Base-by-base conservation (phyloP, 2,113 vertebrate genomes). In the Anseranas semipalmata region DNA sequence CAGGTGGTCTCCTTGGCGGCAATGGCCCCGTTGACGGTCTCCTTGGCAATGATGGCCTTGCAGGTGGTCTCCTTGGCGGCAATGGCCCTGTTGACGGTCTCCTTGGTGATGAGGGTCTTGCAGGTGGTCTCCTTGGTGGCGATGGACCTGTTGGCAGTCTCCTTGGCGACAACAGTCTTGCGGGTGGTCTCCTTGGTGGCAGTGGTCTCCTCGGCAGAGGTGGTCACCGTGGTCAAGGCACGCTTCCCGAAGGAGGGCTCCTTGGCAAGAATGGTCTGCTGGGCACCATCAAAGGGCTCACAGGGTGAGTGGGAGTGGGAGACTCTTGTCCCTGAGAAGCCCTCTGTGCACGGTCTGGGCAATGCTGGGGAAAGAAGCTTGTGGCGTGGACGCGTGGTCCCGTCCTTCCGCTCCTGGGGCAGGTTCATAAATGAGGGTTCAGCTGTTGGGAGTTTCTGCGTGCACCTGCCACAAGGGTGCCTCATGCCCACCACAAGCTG, bases 261-360 rank as follows among this genome's bases (percentile, higher is more conserved):
- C 83, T 98, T 45, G 68, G 94, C 88, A 87, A 91, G 1, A 95
- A 96, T 52, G 76, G 88, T 13, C 45, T 95, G 71, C 94, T 96
- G 19, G 46, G 79, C 3, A 30, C 78, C 2, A 66, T 97, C 7
- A 27, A 87, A 48, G 70, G 89, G 46, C 85, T 98, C 14, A 92
- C 53, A 1, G 96, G 96, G 98, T 98, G 33, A 98, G 98, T 98
- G 39, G 6, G 10, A 43, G 35, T 12, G 73, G 76, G 76, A 56
- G 37, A 12, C 0, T 15, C 7, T 12, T 56, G 53, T 37, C 39
- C 55, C 46, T 12, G 25, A 30, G 22, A 15, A 53, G 37, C 13
- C 15, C 32, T 27, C 0, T 0, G 3, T 16, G 43, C 17, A 7
- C 33, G 50, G 14, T 21, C 62, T 82, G 91, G 24, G 35, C 27